Conservation (phyloP, 2,888 invertebrate genomes). For the Tigriopus californicus region DNA sequence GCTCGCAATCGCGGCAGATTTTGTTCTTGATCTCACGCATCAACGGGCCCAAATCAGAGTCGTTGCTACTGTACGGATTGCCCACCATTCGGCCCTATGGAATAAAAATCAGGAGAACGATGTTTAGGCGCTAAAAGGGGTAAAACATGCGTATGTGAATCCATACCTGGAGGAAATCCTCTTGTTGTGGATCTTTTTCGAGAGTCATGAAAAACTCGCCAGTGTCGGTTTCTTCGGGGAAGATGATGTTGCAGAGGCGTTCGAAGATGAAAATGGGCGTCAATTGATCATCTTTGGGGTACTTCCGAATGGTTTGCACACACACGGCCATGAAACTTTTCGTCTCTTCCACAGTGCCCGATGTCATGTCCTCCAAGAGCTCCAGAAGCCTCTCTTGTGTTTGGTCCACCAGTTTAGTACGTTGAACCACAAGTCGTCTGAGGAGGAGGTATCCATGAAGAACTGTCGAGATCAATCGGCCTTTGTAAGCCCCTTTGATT, state of each 20-base stretch:
- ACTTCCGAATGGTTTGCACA: constrained; percentile 78
- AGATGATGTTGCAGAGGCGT: constrained; percentile 85
- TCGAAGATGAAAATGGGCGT: constrained; percentile 97
- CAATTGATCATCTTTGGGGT: constrained; percentile 67
- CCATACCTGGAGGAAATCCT: constrained; percentile 75
- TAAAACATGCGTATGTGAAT: background rate
- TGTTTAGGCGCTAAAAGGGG: background rate
- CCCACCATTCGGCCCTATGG: constrained; percentile 78
- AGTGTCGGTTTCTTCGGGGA: constrained; percentile 89
- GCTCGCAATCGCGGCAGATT: constrained; percentile 91
- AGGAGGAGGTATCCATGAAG: constrained; percentile 83
- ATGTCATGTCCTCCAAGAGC: constrained; percentile 85
- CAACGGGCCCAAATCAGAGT: constrained; percentile 81
- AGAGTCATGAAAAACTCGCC: constrained; percentile 89
- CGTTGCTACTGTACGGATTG: constrained; percentile 86
- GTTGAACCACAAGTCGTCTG: constrained; percentile 72
- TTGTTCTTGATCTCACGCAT: constrained; percentile 99
- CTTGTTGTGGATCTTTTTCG: constrained; percentile 96
- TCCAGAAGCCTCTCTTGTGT: constrained; percentile 85
- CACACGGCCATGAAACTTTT: constrained; percentile 93
- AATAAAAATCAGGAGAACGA: background rate
- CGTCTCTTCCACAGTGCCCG: constrained; percentile 84
- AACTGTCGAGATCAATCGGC: constrained; percentile 66
- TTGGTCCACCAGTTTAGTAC: constrained; percentile 84
- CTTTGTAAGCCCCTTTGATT: constrained; percentile 75